Evolutionary conservation across 2,797 vertebrate genomes (phyloP), one percentile per base, ranked within the genome.

Genomic region (Etheostoma nigrum): DNA sequence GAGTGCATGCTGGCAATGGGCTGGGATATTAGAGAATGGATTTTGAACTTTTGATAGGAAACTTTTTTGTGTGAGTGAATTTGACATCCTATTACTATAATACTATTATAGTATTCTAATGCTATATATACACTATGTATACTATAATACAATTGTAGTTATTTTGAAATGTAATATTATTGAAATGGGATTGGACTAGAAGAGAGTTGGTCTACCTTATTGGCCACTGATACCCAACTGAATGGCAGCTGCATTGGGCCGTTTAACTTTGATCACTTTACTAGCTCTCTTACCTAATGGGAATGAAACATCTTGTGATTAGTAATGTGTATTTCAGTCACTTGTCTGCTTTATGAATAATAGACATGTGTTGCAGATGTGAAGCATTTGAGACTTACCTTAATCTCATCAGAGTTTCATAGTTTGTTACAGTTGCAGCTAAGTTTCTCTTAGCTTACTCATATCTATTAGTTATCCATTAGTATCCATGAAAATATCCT

Each of bases 1-100:
- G 51, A 63, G 63, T 45, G 45, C 62, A 63, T 2, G 49, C 57
- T 55, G 70, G 55, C 60, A 60, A 44, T 21, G 60, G 53, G 36
- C 78, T 76, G 80, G 88, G 84, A 80, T 91, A 85, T 89, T 86
- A 81, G 69, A 89, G 60, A 87, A 81, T 83, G 67, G 79, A 80
- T 86, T 88, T 76, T 57, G 88, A 91, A 84, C 86, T 92, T 93
- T 92, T 72, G 75, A 88, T 77, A 58, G 44, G 69, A 88, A 88
- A 75, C 72, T 8, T 85, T 51, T 83, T 69, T 86, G 48, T 80
- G 59, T 58, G 49, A 64, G 45, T 54, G 44, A 83, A 78, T 86
- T 74, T 86, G 79, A 85, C 78, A 85, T 80, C 25, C 2, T 40
- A 40, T 40, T 40, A 40, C 36, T 40, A 40, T 12, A 40, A 40